A percentile compares a stretch with the other conserved stretches of the same genome.
Evolutionary conservation across 2,113 vertebrate genomes (phyloP).

Genomic region (Neodon shergylaensis): DNA sequence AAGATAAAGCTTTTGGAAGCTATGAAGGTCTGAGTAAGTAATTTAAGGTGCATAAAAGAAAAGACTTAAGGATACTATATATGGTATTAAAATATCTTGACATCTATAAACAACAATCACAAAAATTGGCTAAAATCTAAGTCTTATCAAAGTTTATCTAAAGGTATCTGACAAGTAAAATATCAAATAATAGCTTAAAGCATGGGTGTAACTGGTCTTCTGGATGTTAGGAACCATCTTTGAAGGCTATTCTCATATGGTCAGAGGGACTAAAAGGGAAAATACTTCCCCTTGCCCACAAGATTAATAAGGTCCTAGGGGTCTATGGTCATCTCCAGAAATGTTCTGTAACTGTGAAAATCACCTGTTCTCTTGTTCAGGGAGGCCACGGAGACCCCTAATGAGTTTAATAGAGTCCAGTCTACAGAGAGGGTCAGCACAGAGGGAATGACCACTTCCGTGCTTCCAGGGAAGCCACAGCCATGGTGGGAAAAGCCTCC

Average conservation of each 20-base stretch:
- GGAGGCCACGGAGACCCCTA: not conserved
- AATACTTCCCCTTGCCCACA: not conserved
- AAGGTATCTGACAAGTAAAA: not conserved
- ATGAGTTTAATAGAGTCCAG: not conserved
- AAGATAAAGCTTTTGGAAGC: not conserved
- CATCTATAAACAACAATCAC: not conserved
- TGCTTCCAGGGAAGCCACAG: not conserved
- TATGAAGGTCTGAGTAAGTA: not conserved
- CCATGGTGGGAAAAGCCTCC: not conserved
- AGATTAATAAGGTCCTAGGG: not conserved
- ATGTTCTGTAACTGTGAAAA: not conserved
- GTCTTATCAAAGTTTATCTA: not conserved
- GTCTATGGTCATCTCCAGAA: not conserved
- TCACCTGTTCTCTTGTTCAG: not conserved
- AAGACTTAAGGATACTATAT: not conserved
- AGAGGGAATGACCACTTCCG: not conserved
- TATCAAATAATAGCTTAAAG: not conserved
- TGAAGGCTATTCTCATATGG: not conserved
- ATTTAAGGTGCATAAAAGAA: not conserved
- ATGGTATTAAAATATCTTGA: not conserved
- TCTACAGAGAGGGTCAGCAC: not conserved
- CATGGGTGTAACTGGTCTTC: not conserved
- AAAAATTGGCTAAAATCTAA: not conserved
- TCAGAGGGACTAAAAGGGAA: not conserved
- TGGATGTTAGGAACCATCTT: not conserved